Conservation (phyloP, 1,140 invertebrate species). For the Galendromus occidentalis region DNA sequence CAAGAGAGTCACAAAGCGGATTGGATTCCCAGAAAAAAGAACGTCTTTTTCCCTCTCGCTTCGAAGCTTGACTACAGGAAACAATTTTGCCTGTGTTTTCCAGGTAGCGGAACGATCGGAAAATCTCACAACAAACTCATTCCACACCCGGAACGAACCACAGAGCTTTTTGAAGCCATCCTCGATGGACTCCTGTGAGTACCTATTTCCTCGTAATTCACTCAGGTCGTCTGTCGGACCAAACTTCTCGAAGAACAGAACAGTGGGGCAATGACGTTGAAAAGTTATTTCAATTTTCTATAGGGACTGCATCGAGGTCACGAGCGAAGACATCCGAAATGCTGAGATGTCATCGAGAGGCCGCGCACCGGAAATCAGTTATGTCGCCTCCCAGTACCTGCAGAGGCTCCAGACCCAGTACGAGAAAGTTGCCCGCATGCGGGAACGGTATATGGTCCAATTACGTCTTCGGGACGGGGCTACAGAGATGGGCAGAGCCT, state of each 20-base stretch:
- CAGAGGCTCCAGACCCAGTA: not conserved
- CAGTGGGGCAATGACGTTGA: too few relatives aligned
- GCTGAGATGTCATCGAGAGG: conserved; percentile 3
- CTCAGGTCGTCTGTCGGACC: too few relatives aligned
- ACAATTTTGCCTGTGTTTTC: too few relatives aligned
- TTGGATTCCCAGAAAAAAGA: too few relatives aligned
- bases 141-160: not conserved
- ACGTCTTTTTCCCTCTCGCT: too few relatives aligned
- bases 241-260: too few relatives aligned
- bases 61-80: too few relatives aligned
- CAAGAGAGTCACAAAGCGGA: too few relatives aligned
- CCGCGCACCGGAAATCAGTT: not conserved
- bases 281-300: not conserved
- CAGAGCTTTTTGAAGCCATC: not conserved
- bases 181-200: conserved; percentile 10
- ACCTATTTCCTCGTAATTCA: too few relatives aligned
- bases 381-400: not conserved
- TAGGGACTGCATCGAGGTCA: conserved; percentile 5
- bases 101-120: not conserved
- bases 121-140: conserved; percentile 1
- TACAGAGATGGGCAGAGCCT: not conserved
- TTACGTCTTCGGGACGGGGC: not conserved
- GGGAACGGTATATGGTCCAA: not conserved
- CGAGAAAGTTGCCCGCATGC: not conserved
- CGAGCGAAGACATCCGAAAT: not conserved